Evolutionary conservation across 30 jellyfish, hydroid and myxozoan genomes (phyloP).

Genomic region (Cassiopea xamachana): DNA sequence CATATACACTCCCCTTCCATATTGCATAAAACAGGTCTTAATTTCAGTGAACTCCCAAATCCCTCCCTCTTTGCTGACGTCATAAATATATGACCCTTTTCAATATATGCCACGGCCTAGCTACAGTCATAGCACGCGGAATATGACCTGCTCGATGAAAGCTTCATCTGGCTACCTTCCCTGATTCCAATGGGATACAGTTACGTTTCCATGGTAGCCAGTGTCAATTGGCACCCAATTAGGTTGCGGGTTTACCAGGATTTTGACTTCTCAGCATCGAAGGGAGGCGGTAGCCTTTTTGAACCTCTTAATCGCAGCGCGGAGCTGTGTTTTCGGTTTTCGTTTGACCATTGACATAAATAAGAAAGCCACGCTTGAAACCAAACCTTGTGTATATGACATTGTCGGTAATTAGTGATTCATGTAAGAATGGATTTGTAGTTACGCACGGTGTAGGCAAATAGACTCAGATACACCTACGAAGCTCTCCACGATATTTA

Average conservation of each 20-base stretch:
- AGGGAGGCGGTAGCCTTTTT: constrained; percentile 62
- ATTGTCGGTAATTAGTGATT: neutral
- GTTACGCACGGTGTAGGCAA: neutral
- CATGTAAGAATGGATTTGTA: neutral
- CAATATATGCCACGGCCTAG: no score
- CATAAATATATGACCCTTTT: no score
- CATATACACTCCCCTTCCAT: no score
- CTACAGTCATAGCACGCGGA: no score
- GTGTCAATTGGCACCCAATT: constrained; percentile 20
- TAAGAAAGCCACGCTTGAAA: constrained; percentile 51
- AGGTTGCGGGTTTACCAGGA: constrained; percentile 46
- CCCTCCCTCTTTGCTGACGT: no score
- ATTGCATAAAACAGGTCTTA: no score
- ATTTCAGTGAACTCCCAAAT: no score
- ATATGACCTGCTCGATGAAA: no score
- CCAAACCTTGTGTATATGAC: constrained; percentile 3
- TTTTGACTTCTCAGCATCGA: constrained; percentile 29
- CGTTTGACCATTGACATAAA: constrained; percentile 26
- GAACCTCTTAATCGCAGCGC: constrained; percentile 53
- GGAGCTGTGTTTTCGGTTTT: constrained; percentile 56
- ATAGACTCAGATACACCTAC: neutral
- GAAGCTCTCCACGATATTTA: neutral
- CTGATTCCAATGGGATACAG: neutral
- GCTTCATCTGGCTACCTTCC: no score
- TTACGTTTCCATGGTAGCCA: constrained; percentile 6